Evolutionary conservation across 1,140 invertebrate species (phyloP).

Genomic region (Lasaia peninsularis): DNA sequence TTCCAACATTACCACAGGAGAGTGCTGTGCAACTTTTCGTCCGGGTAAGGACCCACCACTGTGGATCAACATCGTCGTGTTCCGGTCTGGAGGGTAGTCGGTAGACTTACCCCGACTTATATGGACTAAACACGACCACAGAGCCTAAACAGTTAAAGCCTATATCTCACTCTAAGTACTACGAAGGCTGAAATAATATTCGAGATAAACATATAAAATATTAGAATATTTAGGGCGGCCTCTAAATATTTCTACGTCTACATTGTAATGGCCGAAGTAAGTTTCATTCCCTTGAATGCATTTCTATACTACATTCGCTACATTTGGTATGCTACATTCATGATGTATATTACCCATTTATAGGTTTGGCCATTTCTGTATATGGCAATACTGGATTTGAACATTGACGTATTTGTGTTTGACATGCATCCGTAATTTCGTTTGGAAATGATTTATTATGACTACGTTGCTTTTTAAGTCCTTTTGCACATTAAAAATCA

Average conservation of each 20-base stretch:
- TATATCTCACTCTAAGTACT: too few relatives aligned
- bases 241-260: neutral
- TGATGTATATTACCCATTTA: constrained; percentile 12
- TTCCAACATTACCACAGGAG: too few relatives aligned
- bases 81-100: too few relatives aligned
- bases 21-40: too few relatives aligned
- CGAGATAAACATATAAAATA: neutral
- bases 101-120: too few relatives aligned
- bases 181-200: neutral
- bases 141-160: too few relatives aligned
- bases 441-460: too few relatives aligned
- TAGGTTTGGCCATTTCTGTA: constrained; percentile 2
- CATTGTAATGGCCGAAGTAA: constrained; percentile 7
- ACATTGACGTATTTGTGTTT: neutral
- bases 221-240: neutral
- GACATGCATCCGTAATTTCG: neutral
- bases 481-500: too few relatives aligned
- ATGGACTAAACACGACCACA: too few relatives aligned
- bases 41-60: too few relatives aligned
- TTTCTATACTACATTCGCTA: constrained; percentile 12
- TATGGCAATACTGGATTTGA: neutral
- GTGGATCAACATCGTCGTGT: too few relatives aligned
- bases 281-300: constrained; percentile 18
- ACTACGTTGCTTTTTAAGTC: too few relatives aligned
- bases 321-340: constrained; percentile 15